These are phyloP conservation scores for Drosophila prosaltans DNA, from an alignment of 1,140 invertebrate genomes.

Conservation along the genomic window DNA sequence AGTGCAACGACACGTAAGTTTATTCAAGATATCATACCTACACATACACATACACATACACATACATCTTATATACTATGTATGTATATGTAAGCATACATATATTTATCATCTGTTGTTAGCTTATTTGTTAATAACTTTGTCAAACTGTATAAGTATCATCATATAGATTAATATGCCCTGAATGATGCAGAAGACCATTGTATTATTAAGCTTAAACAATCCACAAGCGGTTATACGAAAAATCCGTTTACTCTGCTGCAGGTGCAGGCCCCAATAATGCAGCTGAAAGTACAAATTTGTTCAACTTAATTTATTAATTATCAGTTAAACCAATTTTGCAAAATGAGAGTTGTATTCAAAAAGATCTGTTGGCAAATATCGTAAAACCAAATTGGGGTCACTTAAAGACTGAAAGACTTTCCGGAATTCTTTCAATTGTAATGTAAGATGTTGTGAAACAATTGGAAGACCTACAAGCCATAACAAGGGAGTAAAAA, in stretches of 20 bases:
- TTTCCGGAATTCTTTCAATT: too few relatives aligned
- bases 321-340: too few relatives aligned
- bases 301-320: too few relatives aligned
- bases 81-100: conserved; percentile 29
- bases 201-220: conserved; percentile 58
- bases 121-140: conserved; percentile 59
- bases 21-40: conserved; percentile 28
- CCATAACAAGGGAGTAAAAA: too few relatives aligned
- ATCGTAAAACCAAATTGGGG: too few relatives aligned
- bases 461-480: too few relatives aligned
- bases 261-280: conserved; percentile 54
- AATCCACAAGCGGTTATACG: conserved; percentile 52
- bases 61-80: not conserved
- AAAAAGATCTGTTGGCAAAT: too few relatives aligned
- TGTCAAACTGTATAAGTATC: conserved; percentile 73
- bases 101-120: conserved; percentile 31
- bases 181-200: conserved; percentile 53
- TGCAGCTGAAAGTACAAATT: conserved; percentile 24
- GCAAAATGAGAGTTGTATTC: too few relatives aligned
- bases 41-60: not conserved
- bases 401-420: too few relatives aligned
- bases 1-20: conserved; percentile 72
- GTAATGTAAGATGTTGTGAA: too few relatives aligned
- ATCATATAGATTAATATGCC: conserved; percentile 58
- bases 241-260: conserved; percentile 45